Base-by-base conservation (phyloP, 2,113 vertebrate species). In the Rhipidura dahli region DNA sequence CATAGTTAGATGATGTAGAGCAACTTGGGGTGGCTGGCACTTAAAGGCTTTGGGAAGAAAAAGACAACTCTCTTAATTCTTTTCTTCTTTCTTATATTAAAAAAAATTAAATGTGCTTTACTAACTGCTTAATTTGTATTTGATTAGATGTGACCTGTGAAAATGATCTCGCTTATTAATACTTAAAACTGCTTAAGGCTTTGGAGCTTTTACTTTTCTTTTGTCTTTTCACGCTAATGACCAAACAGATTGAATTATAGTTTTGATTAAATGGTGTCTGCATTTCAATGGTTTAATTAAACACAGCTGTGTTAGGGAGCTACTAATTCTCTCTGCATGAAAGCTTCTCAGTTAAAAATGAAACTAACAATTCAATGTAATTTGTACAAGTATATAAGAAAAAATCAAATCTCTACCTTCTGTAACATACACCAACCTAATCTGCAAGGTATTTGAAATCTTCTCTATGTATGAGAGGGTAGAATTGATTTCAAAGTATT, bases 1-100 rank as follows among this genome's bases (percentile, higher is more conserved):
- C 99, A 98, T 99, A 99, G 99, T 99, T 99, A 99, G 98, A 98
- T 98, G 98, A 98, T 91, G 98, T 99, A 99, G 98, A 98, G 98
- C 99, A 97, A 98, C 97, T 98, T 89, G 97, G 96, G 98, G 98
- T 95, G 98, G 98, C 98, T 98, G 98, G 98, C 98, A 98, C 99
- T 98, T 96, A 97, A 98, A 99, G 98, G 98, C 97, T 98, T 97
- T 98, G 98, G 98, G 98, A 98, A 93, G 65, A 83, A 50, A n/a
- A 42, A 79, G n/a, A 49, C 51, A 18, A 21, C 61, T 92, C 30
- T 90, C n/a, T 59, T 83, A 31, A 45, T 93, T 84, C 11, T 88
- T 87, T 63, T 83, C 89, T 87, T 78, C 66, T 53, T 95, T 88
- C 85, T 73, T 72, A 28, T 11, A 7, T 75, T n/a, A 31, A 75